Percentiles rank a stretch among this genome's conserved stretches.
These are phyloP conservation scores for Labeo catla DNA, from an alignment of 2,113 vertebrate species.

Conservation along the genomic window DNA sequence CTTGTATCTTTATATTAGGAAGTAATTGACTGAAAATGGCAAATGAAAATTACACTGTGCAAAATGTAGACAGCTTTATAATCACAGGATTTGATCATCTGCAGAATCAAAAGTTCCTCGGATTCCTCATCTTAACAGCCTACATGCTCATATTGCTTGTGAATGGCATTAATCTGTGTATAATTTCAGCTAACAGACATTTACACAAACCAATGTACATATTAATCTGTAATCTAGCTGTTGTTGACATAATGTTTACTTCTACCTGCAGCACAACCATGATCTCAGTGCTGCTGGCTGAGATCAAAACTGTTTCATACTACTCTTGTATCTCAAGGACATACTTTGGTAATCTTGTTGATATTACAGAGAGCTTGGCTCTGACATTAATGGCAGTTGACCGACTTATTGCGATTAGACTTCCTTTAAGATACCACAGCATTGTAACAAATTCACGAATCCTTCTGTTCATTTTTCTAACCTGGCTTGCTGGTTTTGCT, in stretches of 20 bases:
- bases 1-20: not conserved
- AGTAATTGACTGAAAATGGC: not conserved
- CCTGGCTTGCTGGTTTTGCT: conserved; percentile 31
- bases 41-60: not conserved
- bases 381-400: conserved; percentile 55
- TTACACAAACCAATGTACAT: conserved; percentile 62
- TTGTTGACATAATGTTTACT: conserved; percentile 54
- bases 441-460: conserved; percentile 51
- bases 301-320: conserved; percentile 54
- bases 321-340: conserved; percentile 50
- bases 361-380: conserved; percentile 20
- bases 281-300: conserved; percentile 44
- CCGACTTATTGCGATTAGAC: conserved; percentile 55
- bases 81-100: too few species aligned
- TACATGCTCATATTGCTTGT: not conserved
- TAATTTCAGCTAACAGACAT: conserved; percentile 45
- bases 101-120: too few species aligned
- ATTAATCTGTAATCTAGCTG: conserved; percentile 56
- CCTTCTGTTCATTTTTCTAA: not conserved
- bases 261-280: conserved; percentile 44
- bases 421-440: conserved; percentile 53
- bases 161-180: conserved; percentile 45
- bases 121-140: too few species aligned
- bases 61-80: not conserved
- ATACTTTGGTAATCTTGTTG: conserved; percentile 50